These are phyloP conservation scores for Rutilus rutilus DNA, from an alignment of 2,113 vertebrate species.

Conservation along the genomic window DNA sequence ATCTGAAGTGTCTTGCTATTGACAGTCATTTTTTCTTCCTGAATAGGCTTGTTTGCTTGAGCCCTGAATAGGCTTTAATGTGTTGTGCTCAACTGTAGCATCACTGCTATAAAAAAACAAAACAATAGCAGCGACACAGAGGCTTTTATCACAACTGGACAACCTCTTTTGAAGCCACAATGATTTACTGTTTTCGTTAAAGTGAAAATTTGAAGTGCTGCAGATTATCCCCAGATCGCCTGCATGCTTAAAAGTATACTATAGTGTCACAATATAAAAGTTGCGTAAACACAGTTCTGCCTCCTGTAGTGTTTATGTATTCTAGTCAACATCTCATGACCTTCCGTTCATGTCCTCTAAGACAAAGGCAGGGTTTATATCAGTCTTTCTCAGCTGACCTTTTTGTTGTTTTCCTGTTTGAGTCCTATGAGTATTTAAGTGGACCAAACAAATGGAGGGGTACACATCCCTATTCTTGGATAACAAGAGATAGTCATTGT, in stretches of 20 bases:
- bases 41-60: conserved; percentile 26
- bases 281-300: conserved; percentile 30
- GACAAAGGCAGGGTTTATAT: conserved; percentile 52
- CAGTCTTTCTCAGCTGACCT: conserved; percentile 54
- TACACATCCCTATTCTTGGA: conserved; percentile 33
- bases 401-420: conserved; percentile 47
- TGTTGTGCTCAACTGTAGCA: conserved; percentile 26
- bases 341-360: conserved; percentile 44
- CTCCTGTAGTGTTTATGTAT: conserved; percentile 28
- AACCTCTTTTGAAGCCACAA: background rate
- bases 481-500: conserved; percentile 21
- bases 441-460: conserved; percentile 40
- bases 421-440: conserved; percentile 45
- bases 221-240: conserved; percentile 2
- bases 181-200: conserved; percentile 19
- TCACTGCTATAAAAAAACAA: conserved; percentile 5
- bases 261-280: background rate
- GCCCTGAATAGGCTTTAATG: background rate
- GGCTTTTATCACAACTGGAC: conserved; percentile 26
- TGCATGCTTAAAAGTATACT: conserved; percentile 2
- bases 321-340: conserved; percentile 53
- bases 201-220: background rate
- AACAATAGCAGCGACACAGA: conserved; percentile 44
- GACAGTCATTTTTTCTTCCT: conserved; percentile 9
- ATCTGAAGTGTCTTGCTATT: conserved; percentile 13